A percentile compares a stretch with the other conserved stretches of the same genome.
Evolutionary conservation across 2,797 vertebrate genomes (phyloP).

Genomic region (Sebastes matsubarae): DNA sequence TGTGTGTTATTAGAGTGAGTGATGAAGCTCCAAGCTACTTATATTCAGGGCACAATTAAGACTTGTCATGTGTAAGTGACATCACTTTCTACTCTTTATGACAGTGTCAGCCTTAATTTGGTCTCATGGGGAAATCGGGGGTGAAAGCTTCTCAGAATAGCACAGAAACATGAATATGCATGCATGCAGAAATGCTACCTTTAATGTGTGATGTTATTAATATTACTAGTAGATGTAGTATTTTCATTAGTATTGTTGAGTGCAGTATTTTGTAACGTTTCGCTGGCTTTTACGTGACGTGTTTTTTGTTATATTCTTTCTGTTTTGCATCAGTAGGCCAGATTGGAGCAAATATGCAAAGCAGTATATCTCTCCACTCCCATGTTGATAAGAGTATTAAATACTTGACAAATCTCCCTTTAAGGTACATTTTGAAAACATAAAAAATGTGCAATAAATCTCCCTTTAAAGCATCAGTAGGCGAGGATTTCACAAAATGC

Average conservation of each 20-base stretch:
- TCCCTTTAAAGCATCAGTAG: too few species aligned
- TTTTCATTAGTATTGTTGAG: too few species aligned
- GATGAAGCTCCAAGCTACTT: conserved; percentile 13
- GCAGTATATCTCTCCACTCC: too few species aligned
- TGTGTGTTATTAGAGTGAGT: conserved; percentile 17
- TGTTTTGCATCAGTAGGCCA: background rate
- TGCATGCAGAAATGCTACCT: background rate
- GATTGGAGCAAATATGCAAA: too few species aligned
- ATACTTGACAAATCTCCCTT: too few species aligned
- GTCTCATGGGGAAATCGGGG: conserved; percentile 28
- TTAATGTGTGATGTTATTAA: background rate
- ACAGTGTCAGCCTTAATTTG: conserved; percentile 60
- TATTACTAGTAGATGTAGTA: background rate
- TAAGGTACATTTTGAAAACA: too few species aligned
- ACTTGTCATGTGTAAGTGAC: conserved; percentile 67
- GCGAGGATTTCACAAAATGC: too few species aligned
- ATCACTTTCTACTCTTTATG: conserved; percentile 56
- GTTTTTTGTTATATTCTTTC: background rate
- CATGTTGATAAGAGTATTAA: too few species aligned
- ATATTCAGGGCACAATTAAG: conserved; percentile 66
- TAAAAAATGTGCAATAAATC: too few species aligned
- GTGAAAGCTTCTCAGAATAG: conserved; percentile 49
- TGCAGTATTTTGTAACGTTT: background rate
- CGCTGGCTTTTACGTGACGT: background rate
- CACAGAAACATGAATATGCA: conserved; percentile 12